Evolutionary conservation across 2,113 vertebrate genomes (phyloP), one percentile per base, ranked within the genome.

Genomic region (Pluvialis apricaria): DNA sequence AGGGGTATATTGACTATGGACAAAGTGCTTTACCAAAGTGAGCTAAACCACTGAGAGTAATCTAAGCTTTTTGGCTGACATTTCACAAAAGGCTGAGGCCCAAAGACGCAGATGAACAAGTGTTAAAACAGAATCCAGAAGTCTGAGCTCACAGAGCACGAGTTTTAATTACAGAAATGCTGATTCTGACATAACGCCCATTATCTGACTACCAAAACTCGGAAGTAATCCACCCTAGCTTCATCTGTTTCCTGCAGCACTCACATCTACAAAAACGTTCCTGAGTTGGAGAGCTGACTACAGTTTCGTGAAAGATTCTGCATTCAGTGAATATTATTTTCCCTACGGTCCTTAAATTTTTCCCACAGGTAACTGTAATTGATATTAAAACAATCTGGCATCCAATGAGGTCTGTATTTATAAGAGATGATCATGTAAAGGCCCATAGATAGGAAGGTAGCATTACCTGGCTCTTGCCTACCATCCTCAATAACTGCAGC

Each of bases 1-100:
- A 90, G 36, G 58, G 26, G 3, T n/a, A 32, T n/a, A n/a, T 1
- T 25, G 47, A 72, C 47, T 64, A 78, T 21, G 40, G 83, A 64
- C 64, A 28, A 86, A 84, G 60, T 75, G 38, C 55, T 91, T 92
- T 66, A 58, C 55, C 68, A 76, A 77, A 89, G 65, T 5, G 4
- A 89, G 42, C 47, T 60, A 72, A 76, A 84, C 10, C 70, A 31
- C 3, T 0, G 54, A 44, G 52, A 72, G 55, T 14, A 89, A 94
- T 29, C 60, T 40, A 40, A 82, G 87, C 18, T 65, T 82, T 86
- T 85, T 96, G 94, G 89, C 89, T 91, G 86, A 95, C 84, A 84
- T 95, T 95, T 96, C 52, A 42, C 86, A 94, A 44, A 42, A 58
- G 44, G 91, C 66, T 92, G 91, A 80, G 58, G 66, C 66, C 68